Base-by-base conservation (phyloP, 2,113 vertebrate species). In the Labeo rohita region DNA sequence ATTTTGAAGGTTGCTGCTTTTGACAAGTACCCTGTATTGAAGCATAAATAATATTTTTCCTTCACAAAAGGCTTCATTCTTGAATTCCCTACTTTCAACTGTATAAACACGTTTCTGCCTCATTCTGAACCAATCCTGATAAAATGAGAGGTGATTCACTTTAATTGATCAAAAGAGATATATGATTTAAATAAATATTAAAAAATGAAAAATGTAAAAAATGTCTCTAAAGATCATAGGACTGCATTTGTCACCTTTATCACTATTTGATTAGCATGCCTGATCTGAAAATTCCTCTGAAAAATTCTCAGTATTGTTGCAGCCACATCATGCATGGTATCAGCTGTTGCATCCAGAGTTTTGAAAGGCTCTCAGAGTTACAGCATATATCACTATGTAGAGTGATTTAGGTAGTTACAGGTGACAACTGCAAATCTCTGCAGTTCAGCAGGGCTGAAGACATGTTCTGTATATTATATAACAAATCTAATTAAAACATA, bases 1-100 rank as follows among this genome's bases (percentile, higher is more conserved):
- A 8, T 23, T 15, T 90, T 92, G 90, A 94, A 93, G 91, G 91
- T 92, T 95, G 94, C 92, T 94, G 93, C 93, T 95, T 94, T 91
- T 85, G 82, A 90, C 36, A 90, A 82, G 90, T 84, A 92, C 90
- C 89, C 90, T 92, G 89, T 87, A 89, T 78, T 78, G 15, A 78
- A 78, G 75, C 28, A 78, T 52, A 49, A 1, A 75, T 49, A 0
- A 16, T 39, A 1, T n/a, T 45, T 74, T 47, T 1, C 9, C 47
- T 52, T 56, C 18, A 45, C 36, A 2, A 59, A 63, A 80, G 10
- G 9, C 3, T 39, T 36, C 8, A 78, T 59, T 6, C 9, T 39
- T 7, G 8, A 79, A 21, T 56, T 78, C 28, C 39, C 8, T 47
- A 15, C 2, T 28, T 11, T 7, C 47, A 54, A 54, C 13, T 6